Evolutionary conservation across 2,888 invertebrate species (phyloP), one percentile per base, ranked within the genome.

Genomic region (Lithophane ornitopus): DNA sequence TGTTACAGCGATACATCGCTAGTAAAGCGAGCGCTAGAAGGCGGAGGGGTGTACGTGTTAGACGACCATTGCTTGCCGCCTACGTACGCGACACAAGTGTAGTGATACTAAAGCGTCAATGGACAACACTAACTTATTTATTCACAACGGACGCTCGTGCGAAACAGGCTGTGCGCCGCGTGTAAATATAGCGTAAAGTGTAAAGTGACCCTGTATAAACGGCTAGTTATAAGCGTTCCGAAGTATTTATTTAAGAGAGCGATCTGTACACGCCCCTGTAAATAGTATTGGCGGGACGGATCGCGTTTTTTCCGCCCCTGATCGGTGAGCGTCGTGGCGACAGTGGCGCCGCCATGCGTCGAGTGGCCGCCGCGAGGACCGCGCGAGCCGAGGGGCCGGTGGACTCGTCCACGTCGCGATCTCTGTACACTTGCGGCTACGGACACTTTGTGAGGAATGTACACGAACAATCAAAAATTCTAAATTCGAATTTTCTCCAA

Each of bases 71-170:
- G 98, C 96, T 95, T 97, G 92, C 97, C 97, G 94, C 97, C 97
- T 89, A 97, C 97, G 93, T 98, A 98, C 93, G 98, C 98, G 90
- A 98, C 98, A 92, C 98, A 98, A 97, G 98, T 98, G 97, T 98
- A 98, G 97, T 97, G 94, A 86, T 81, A 89, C 87, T 82, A 85
- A 88, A 82, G 90, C 91, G 91, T 87, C 91, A 90, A 90, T 92
- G 92, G 92, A 95, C 94, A 87, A 96, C 96, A 95, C 96, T 95
- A 89, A 84, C 84, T 84, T 84, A 84, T 84, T 84, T 84, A 84
- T 84, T 84, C 84, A 84, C 84, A 84, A 93, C 93, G 95, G 95
- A 96, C 96, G 96, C 96, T 96, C 88, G 91, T 93, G 96, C 96
- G 96, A 95, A 92, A 90, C 90, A 93, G 96, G 96, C 96, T 96